Evolutionary conservation across 2,797 vertebrate genomes (phyloP), one percentile per base, ranked within the genome.

Genomic region (Poecilia velifera): DNA sequence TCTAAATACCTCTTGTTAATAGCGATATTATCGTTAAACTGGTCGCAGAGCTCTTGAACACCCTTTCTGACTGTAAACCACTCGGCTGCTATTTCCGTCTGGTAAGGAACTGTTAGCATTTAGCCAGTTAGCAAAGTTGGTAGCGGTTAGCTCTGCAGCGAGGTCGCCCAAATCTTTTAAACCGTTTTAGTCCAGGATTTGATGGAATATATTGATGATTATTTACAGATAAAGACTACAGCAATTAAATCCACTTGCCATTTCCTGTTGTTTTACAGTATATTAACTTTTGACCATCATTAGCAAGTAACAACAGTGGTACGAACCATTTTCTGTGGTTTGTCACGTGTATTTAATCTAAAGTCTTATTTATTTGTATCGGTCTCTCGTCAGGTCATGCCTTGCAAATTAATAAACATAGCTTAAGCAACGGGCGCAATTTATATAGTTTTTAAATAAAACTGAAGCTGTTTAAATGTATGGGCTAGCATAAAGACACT

Each of bases 101-200:
- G 89, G 90, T 93, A 81, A 88, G 89, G 64, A 70, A 76, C 73
- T 64, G 7, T 72, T 82, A 88, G 74, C 88, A 70, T 78, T 59
- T 81, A 84, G 80, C 84, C 6, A 14, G 62, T 39, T 34, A 36
- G 64, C 22, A 28, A 43, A 25, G n/a, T 39, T 68, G 73, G 64
- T 81, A 78, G 89, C 88, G 53, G 4, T 73, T 49, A 82, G 81
- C 83, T 36, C 13, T 36, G 6, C 31, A 66, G 28, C 45, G 51
- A 41, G 31, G n/a, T 76, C 18, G 45, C 22, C 12, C 39, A 53
- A 47, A 1, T 43, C 6, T 55, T 41, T 47, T 39, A 70, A 41
- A 28, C 14, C 43, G 41, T 34, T 6, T 28, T 79, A 41, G 18
- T 39, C 12, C 13, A 6, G 7, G 55, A 7, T 43, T 1, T 43